Percentiles rank a stretch among this genome's conserved stretches.
These are phyloP conservation scores for Andrena dorsata DNA, from an alignment of 2,888 invertebrate species.

Conservation along the genomic window DNA sequence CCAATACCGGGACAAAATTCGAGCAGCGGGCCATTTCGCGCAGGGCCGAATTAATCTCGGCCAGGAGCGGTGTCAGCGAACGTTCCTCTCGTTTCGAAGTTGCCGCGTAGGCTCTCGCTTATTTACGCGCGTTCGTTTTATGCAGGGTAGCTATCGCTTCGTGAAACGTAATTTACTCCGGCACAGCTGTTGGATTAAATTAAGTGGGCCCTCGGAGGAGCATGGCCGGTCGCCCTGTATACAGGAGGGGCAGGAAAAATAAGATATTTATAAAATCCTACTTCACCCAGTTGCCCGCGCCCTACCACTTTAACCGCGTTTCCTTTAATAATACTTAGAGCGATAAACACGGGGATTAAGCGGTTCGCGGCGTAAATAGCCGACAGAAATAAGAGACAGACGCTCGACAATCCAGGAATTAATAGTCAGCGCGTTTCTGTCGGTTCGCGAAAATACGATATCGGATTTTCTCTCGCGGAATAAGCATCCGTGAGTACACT, in stretches of 20 bases:
- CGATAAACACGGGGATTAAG: slow-evolving; percentile 29
- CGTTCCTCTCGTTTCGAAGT: not conserved
- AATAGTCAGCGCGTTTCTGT: slow-evolving; percentile 35
- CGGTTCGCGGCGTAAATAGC: slow-evolving; percentile 4
- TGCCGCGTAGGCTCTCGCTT: not conserved
- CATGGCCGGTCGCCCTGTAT: not conserved
- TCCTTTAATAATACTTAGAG: slow-evolving; percentile 9
- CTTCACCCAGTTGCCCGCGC: not conserved
- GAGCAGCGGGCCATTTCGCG: too few relatives aligned
- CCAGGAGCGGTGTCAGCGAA: too few relatives aligned
- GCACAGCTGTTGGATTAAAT: not conserved
- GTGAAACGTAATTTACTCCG: not conserved
- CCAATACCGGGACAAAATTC: too few relatives aligned
- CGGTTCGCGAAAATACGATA: slow-evolving; percentile 51
- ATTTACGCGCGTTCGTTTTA: not conserved
- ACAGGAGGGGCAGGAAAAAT: not conserved
- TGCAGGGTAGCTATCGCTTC: not conserved
- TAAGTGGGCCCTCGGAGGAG: not conserved
- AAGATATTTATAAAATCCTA: not conserved
- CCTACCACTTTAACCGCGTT: not conserved
- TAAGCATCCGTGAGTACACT: slow-evolving; percentile 27
- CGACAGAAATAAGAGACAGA: slow-evolving; percentile 3
- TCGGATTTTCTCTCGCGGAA: slow-evolving; percentile 40
- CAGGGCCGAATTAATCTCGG: too few relatives aligned
- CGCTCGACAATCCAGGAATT: slow-evolving; percentile 19